Percentiles rank a stretch among this genome's conserved stretches.
These are phyloP conservation scores for Terrapene triunguis DNA, from an alignment of 2,113 vertebrate species.

Conservation along the genomic window DNA sequence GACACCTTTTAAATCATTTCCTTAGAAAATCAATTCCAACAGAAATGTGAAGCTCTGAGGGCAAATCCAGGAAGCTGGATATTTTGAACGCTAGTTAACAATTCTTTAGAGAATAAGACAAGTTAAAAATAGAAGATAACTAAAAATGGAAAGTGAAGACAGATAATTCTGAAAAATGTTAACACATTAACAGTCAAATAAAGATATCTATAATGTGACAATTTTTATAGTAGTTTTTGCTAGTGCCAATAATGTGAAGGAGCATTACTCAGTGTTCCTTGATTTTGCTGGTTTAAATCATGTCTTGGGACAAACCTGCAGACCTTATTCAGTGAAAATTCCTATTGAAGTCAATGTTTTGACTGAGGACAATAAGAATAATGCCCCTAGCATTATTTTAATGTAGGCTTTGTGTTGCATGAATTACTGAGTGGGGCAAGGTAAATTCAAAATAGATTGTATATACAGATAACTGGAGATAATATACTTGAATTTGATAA, in stretches of 20 bases:
- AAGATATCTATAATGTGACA: not conserved
- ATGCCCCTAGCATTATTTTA: not conserved
- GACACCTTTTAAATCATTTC: conserved; percentile 1
- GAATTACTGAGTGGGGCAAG: conserved; percentile 43
- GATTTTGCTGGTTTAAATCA: not conserved
- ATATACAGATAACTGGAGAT: not conserved
- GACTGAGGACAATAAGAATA: not conserved
- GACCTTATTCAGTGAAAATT: not conserved
- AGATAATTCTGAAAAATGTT: not conserved
- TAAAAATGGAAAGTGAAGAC: conserved; percentile 9
- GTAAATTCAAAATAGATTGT: conserved; percentile 49
- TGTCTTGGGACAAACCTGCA: not conserved
- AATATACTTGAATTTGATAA: not conserved
- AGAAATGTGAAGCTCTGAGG: not conserved
- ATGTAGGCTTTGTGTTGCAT: not conserved
- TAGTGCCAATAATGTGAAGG: not conserved
- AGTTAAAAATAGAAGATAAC: conserved; percentile 33
- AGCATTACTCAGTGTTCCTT: not conserved
- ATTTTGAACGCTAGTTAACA: not conserved
- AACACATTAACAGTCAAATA: not conserved
- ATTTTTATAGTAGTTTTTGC: not conserved
- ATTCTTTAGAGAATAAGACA: not conserved
- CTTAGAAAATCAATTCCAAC: not conserved
- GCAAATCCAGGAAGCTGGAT: conserved; percentile 12
- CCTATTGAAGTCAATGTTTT: conserved; percentile 20